A percentile compares a stretch with the other conserved stretches of the same genome.
These are phyloP conservation scores for Halictus quadricinctus DNA, from an alignment of 2,888 invertebrate genomes.

Conservation along the genomic window DNA sequence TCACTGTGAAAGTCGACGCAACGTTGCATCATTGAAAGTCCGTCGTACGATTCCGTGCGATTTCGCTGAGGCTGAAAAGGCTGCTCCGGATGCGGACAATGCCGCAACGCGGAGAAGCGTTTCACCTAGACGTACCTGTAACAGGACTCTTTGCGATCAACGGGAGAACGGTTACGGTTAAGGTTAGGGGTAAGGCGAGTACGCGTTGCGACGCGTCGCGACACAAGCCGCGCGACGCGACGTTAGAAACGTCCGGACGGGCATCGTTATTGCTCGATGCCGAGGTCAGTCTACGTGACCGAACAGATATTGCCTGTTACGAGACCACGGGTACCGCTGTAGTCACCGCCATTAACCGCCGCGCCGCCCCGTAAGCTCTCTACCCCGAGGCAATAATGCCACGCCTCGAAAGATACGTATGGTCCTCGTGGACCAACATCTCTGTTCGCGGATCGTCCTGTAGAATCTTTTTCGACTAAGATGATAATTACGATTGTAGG, in stretches of 20 bases:
- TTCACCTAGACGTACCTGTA: neutral
- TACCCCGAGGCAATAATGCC: conserved; percentile 78
- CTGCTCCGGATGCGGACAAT: neutral
- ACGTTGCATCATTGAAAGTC: neutral
- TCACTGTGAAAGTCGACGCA: neutral
- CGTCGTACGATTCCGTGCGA: too few relatives aligned
- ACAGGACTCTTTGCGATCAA: neutral
- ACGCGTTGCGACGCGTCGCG: neutral
- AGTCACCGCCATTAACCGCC: conserved; percentile 70
- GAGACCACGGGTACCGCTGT: conserved; percentile 73
- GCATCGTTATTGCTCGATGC: conserved; percentile 80
- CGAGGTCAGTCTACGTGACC: conserved; percentile 82
- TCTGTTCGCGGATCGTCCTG: conserved; percentile 43
- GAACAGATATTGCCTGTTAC: conserved; percentile 79
- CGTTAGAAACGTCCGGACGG: conserved; percentile 62
- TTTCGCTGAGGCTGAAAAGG: neutral
- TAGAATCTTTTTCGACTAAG: neutral
- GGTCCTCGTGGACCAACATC: conserved; percentile 49
- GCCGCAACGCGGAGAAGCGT: neutral
- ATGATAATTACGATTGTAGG: neutral
- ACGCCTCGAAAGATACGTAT: conserved; percentile 67
- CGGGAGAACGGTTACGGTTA: neutral
- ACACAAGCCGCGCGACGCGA: conserved; percentile 43
- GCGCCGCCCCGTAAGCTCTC: conserved; percentile 66
- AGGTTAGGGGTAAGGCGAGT: neutral